Base-by-base conservation (phyloP, 2,888 invertebrate species). In the Hypselothyrea guttata region DNA sequence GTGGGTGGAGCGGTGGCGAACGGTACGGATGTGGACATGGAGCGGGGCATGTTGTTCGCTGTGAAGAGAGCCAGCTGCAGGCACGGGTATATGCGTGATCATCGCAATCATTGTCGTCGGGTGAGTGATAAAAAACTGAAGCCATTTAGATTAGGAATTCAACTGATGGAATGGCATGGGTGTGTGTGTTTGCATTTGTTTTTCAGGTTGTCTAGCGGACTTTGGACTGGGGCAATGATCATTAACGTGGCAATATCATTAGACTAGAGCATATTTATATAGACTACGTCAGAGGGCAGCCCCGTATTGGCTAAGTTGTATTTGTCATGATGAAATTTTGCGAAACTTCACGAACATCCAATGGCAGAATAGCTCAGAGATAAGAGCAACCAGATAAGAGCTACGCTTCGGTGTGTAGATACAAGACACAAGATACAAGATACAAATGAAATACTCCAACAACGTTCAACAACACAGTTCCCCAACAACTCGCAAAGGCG, bases 21-120 rank as follows among this genome's bases (percentile, higher is more conserved):
- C 12, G 73, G 49, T n/a, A 11, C 4, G 28, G 38, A 38, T 0
- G 41, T 18, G 1, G 5, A 38, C 4, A 34, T 85, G 5, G 68
- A 84, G 5, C 63, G 62, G 37, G 45, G 86, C 18, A 87, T 81
- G 71, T 63, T 87, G 3, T 72, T 87, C n/a, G 61, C 59, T 2
- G n/a, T 66, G 2, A 53, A 51, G 1, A 42, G 66, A 1, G 15
- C 35, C 0, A 46, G 41, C 15, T 87, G 87, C 13, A 48, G 30
- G 0, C 60, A 22, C 8, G 84, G 81, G 8, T 65, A 37, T 12
- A 71, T 69, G 38, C 18, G 18, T 9, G 87, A 87, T 71, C 84
- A 87, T 54, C 78, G 68, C 31, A 75, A 86, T 16, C 83, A 71
- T 27, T 87, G 87, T 34, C 71, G 87, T 2, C 55, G 62, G 47